Conservation (phyloP, 2,888 invertebrate genomes). For the Cepaea hortensis region DNA sequence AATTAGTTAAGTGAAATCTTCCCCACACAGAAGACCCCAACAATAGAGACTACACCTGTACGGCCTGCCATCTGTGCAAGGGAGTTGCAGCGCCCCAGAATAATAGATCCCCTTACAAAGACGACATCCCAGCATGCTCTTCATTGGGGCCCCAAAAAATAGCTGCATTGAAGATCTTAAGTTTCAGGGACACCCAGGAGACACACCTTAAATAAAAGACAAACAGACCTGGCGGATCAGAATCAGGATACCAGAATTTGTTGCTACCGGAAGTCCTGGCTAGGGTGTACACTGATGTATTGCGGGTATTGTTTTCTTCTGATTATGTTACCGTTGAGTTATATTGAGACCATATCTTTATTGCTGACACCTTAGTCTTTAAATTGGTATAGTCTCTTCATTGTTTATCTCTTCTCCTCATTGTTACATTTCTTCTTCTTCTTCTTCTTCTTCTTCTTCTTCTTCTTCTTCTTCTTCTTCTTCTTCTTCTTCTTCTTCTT, state of each 20-base stretch:
- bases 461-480: not conserved
- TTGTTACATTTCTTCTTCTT: constrained; percentile 23
- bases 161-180: not conserved
- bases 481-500: not conserved
- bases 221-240: not conserved
- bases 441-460: not conserved
- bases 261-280: too few relatives aligned
- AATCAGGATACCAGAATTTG: not conserved
- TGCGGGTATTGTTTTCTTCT: not conserved
- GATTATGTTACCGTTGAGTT: constrained; percentile 10
- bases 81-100: too few relatives aligned
- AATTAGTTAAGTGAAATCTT: too few relatives aligned
- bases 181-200: not conserved
- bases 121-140: too few relatives aligned
- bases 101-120: too few relatives aligned
- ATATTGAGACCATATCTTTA: not conserved
- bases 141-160: too few relatives aligned
- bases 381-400: not conserved
- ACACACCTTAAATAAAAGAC: not conserved
- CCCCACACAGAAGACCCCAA: too few relatives aligned
- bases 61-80: too few relatives aligned
- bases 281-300: not conserved
- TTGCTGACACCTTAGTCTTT: not conserved
- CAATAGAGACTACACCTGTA: too few relatives aligned
- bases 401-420: not conserved